Evolutionary conservation across 2,888 invertebrate genomes (phyloP), one percentile per base, ranked within the genome.

Genomic region (Shargacucullia verbasci): DNA sequence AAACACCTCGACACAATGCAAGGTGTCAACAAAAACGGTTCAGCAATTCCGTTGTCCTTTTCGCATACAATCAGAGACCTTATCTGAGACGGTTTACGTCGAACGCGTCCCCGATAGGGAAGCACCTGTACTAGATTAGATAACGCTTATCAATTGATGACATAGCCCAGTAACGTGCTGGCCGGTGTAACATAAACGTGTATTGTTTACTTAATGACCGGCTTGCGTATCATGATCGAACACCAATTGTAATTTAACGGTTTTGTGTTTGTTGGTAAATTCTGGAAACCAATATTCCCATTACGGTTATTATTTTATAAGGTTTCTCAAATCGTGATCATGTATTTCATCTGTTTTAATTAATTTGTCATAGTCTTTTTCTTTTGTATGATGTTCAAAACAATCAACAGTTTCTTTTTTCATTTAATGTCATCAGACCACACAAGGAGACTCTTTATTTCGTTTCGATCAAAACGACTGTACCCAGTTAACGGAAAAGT

Each of bases 71-170:
- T 48, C 56, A 59, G 70, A 58, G 31, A 49, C 39, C 55, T 59
- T 73, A 68, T 77, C 77, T 52, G 15, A n/a, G 35, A 43, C 41
- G 40, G 55, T 49, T 59, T 57, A 59, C 78, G 63, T 73, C 76
- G 71, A 80, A 79, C 79, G 63, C 68, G 62, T 78, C 66, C 59
- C 66, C 66, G 75, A 81, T 82, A 81, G 79, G 82, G 82, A 78
- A 85, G 81, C 82, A 86, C 85, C 86, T 84, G 80, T 75, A 68
- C 63, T 57, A 73, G 84, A 85, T 88, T 67, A 86, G 89, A 90
- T 91, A 88, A 78, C 44, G 46, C 56, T 78, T 85, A 84, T 84
- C 85, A 74, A 68, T 69, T 80, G 83, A 85, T 86, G 85, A 81
- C 83, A 80, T 80, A 83, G 77, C 84, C 84, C 79, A 86, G 76